Percentiles rank a stretch among this genome's conserved stretches.
phyloP scores from a whole-genome alignment of 1,140 invertebrate genomes.

The Hormaphis cornu region DNA sequence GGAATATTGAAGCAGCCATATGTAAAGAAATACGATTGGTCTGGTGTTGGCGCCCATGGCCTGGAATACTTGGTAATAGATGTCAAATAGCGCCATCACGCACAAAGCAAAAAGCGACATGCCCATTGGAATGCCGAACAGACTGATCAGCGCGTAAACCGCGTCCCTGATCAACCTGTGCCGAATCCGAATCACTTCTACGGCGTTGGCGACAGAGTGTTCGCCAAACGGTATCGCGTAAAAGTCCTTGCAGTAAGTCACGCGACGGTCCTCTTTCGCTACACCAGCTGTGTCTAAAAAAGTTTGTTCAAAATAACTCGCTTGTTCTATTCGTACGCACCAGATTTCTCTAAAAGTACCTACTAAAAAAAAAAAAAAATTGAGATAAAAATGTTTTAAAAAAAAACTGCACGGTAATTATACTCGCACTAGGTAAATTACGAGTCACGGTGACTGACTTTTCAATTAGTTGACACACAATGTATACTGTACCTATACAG shows the following conservation, averaged over 20 bases:
- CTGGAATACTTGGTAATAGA: neutral
- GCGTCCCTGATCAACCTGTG: neutral
- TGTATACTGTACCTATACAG: too few species aligned
- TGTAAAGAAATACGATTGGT: neutral
- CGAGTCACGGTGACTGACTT: too few species aligned
- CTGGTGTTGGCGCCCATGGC: neutral
- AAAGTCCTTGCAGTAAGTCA: neutral
- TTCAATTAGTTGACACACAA: too few species aligned
- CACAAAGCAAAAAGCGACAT: neutral
- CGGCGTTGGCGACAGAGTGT: neutral
- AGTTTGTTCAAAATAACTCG: too few species aligned
- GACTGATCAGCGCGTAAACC: neutral
- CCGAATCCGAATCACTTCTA: neutral
- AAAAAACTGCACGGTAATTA: too few species aligned
- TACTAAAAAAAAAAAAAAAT: too few species aligned
- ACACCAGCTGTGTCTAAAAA: too few species aligned
- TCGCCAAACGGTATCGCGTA: neutral
- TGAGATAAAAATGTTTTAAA: too few species aligned
- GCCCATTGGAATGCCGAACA: neutral
- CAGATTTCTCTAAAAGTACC: too few species aligned
- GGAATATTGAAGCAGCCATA: neutral
- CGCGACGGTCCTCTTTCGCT: too few species aligned
- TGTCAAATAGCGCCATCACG: conserved; percentile 5
- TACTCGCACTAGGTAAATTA: too few species aligned
- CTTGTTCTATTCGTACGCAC: too few species aligned